Evolutionary conservation across 2,113 vertebrate genomes (phyloP), one percentile per base, ranked within the genome.

Genomic region (Elephas maximus): DNA sequence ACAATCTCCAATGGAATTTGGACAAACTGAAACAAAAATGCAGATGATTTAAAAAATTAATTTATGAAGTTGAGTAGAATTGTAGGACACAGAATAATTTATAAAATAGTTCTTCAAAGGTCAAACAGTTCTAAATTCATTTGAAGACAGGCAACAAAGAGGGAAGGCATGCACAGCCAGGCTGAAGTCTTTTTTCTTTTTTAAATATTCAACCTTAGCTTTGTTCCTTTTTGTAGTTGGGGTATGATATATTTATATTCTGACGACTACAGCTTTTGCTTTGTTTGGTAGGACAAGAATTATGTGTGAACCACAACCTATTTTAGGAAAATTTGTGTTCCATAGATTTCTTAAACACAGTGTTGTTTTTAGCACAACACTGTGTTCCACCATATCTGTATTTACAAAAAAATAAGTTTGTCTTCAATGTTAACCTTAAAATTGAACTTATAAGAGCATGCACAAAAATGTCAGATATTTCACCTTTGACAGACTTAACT

Each of bases 51-150:
- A 82, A 30, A 79, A 79, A 30, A 79, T 28, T 51, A 79, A 67
- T 77, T 69, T 28, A 48, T 69, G 63, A 90, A 86, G 1, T 67
- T 90, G 37, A 93, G 60, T 88, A 63, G 60, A 95, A 88, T n/a
- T 65, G 10, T 84, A 41, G 37, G 20, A 90, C 44, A 82, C 7
- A 74, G 5, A 17, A 30, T 76, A 69, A 93, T 79, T 90, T 93
- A 60, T 1, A 62, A 80, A 90, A 83, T 8, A 84, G 2, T 78
- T 77, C 9, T 92, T 90, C 73, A 91, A 37, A 80, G 9, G 3
- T 77, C 41, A 93, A 88, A 45, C 2, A 91, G 79, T 95, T 93
- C 53, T 80, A 88, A 88, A 92, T 92, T 76, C 11, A 85, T 0
- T 44, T 76, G 48, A 89, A 76, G 41, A 65, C 4, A 93, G 57